These are phyloP conservation scores for Tringa solitaria DNA, from an alignment of 2,113 vertebrate genomes.

Conservation along the genomic window DNA sequence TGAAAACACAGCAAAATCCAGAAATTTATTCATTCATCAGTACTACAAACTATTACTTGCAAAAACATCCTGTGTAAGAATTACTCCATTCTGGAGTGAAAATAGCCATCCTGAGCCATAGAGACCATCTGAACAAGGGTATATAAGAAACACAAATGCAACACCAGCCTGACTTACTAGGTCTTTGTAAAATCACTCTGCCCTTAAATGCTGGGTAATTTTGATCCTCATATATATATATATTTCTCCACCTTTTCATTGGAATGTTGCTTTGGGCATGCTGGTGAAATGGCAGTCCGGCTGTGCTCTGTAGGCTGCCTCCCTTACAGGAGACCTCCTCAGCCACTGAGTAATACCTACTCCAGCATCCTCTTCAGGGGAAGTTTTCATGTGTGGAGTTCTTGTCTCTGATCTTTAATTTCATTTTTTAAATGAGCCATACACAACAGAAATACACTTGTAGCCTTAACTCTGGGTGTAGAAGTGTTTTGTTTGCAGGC, in stretches of 20 bases:
- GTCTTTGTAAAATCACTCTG: neutral
- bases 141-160: neutral
- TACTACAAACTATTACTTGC: neutral
- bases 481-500: neutral
- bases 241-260: neutral
- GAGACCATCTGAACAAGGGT: neutral
- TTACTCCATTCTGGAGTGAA: neutral
- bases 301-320: neutral
- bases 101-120: neutral
- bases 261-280: fast-evolving
- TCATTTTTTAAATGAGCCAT: neutral
- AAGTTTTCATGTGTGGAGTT: neutral
- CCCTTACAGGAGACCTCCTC: neutral
- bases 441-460: neutral
- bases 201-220: neutral
- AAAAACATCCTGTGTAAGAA: neutral
- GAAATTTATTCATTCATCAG: neutral
- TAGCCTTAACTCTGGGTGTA: neutral
- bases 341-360: neutral
- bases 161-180: neutral
- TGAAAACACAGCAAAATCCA: neutral
- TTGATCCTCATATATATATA: neutral
- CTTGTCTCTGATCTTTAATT: neutral
- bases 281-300: neutral
- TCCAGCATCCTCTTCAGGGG: fast-evolving